phyloP scores from a whole-genome alignment of 1,140 invertebrate species.

The Streblospio benedicti region DNA sequence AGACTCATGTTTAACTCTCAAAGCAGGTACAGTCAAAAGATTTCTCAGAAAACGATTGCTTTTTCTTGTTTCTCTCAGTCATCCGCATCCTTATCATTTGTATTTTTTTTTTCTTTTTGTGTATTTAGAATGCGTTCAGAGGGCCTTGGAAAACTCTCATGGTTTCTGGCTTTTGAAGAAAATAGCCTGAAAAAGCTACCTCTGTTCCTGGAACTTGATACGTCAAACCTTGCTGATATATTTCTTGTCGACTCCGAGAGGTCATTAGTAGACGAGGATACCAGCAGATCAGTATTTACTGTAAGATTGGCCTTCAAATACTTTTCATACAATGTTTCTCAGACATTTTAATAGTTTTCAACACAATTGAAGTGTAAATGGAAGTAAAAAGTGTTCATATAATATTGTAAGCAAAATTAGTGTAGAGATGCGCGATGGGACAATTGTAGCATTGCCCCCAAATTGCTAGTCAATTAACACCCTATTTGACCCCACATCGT shows the following conservation, averaged over 20 bases:
- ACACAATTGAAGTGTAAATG: no score
- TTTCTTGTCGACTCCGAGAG: slow-evolving; percentile 4
- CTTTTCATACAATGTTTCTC: no score
- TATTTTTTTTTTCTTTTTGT: neutral
- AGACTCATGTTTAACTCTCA: slow-evolving; percentile 2
- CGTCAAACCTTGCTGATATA: slow-evolving; percentile 1
- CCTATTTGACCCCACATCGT: no score
- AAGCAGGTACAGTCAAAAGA: neutral
- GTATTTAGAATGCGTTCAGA: neutral
- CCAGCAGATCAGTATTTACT: neutral
- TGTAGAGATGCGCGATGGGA: no score
- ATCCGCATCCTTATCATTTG: neutral
- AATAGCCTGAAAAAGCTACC: slow-evolving; percentile 6
- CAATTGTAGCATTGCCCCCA: no score
- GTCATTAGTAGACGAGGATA: neutral
- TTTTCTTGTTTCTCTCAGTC: neutral
- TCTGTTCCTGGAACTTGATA: slow-evolving; percentile 2
- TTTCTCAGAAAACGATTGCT: neutral
- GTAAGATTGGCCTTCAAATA: no score
- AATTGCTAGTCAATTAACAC: no score
- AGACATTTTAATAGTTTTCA: no score
- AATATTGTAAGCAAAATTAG: no score
- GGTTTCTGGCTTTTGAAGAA: slow-evolving; percentile 6
- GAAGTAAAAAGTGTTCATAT: no score
- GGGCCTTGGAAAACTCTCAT: neutral